Evolutionary conservation across 2,113 vertebrate species (phyloP).

Genomic region (Crotalus tigris): DNA sequence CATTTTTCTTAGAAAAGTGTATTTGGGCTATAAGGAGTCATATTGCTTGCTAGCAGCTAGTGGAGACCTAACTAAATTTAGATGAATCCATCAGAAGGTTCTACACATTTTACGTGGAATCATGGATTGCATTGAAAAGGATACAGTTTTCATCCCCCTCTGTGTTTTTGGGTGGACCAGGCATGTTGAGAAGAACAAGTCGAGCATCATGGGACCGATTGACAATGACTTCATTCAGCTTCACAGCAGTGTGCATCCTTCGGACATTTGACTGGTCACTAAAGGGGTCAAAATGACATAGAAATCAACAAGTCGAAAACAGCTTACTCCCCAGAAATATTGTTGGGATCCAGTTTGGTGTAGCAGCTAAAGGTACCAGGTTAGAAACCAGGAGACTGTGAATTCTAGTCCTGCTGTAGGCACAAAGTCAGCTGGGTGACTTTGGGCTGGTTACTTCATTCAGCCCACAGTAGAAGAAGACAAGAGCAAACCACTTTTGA

Average conservation of each 20-base stretch:
- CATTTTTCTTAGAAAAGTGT: background rate
- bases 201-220: constrained; percentile 94
- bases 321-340: background rate
- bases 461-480: background rate
- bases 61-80: background rate
- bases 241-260: constrained; percentile 97
- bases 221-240: constrained; percentile 96
- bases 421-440: background rate
- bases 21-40: background rate
- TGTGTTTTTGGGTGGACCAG: constrained; percentile 90
- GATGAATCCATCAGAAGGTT: background rate
- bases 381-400: background rate
- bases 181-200: constrained; percentile 97
- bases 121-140: constrained; percentile 66
- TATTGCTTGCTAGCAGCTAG: background rate
- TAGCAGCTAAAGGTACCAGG: background rate
- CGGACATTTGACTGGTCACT: constrained; percentile 96
- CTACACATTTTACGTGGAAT: background rate
- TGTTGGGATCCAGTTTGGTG: background rate
- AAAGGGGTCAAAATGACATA: constrained; percentile 30
- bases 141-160: constrained; percentile 99
- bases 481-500: background rate
- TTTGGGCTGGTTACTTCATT: background rate
- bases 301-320: constrained; percentile 33
- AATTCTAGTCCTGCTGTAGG: background rate